These are phyloP conservation scores for Phyllotreta cruciferae DNA, from an alignment of 2,888 invertebrate species.

Conservation along the genomic window DNA sequence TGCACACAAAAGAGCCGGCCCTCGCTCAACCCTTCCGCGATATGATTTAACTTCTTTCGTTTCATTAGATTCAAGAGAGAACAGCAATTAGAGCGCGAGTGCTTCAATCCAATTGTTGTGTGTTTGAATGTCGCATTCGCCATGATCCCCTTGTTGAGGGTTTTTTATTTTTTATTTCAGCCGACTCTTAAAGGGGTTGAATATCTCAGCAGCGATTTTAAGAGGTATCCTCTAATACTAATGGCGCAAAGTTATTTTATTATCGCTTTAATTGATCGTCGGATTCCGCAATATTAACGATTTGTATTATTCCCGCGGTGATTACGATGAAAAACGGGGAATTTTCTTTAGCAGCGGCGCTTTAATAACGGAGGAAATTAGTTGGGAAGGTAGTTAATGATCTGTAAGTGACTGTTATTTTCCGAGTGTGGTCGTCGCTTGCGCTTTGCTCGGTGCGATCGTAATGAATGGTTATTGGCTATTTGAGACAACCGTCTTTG, in stretches of 20 bases:
- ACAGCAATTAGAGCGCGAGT: slow-evolving; percentile 36
- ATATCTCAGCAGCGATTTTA: too few species aligned
- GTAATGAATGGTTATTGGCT: slow-evolving; percentile 30
- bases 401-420: slow-evolving; percentile 29
- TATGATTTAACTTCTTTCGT: slow-evolving; percentile 31
- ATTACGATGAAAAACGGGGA: slow-evolving; percentile 8
- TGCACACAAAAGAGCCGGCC: slow-evolving; percentile 3
- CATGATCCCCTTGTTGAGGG: slow-evolving; percentile 31
- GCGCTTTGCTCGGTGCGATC: slow-evolving; percentile 13
- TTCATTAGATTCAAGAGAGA: slow-evolving; percentile 35
- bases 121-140: slow-evolving; percentile 34
- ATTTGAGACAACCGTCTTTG: slow-evolving; percentile 16
- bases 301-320: too few species aligned
- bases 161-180: slow-evolving; percentile 17
- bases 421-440: slow-evolving; percentile 16
- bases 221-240: too few species aligned
- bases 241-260: too few species aligned
- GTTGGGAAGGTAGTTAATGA: slow-evolving; percentile 30
- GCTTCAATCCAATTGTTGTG: slow-evolving; percentile 33
- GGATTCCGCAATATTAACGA: too few species aligned
- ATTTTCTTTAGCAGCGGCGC: slow-evolving; percentile 6
- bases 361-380: slow-evolving; percentile 23
- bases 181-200: background rate
- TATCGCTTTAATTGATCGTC: too few species aligned
- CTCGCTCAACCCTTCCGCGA: slow-evolving; percentile 14